These are phyloP conservation scores for Sparidentex hasta DNA, from an alignment of 2,797 vertebrate genomes.

Conservation along the genomic window DNA sequence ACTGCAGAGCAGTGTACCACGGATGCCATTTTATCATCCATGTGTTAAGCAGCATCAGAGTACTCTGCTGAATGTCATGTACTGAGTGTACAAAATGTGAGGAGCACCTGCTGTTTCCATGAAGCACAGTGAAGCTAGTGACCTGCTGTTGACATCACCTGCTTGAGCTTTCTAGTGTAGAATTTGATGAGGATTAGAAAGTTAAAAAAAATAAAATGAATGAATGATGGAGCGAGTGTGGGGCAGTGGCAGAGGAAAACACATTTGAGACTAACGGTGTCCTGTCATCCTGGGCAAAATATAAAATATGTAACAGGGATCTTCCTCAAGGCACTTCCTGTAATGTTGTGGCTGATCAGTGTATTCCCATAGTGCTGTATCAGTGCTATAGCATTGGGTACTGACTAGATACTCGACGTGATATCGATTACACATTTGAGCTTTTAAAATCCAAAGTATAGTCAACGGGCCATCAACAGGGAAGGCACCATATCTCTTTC, in stretches of 20 bases:
- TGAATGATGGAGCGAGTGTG: neutral
- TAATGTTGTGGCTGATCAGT: too few relatives aligned
- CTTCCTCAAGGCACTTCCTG: too few relatives aligned
- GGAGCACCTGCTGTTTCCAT: slow-evolving; percentile 28
- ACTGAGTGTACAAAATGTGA: slow-evolving; percentile 11
- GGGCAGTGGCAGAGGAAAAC: neutral
- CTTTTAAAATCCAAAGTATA: too few relatives aligned
- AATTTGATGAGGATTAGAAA: neutral
- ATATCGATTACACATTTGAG: too few relatives aligned
- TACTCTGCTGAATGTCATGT: slow-evolving; percentile 33
- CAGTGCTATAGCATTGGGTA: too few relatives aligned
- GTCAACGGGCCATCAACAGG: too few relatives aligned
- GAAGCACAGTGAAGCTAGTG: neutral
- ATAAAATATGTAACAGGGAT: too few relatives aligned
- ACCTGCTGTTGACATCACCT: slow-evolving; percentile 5
- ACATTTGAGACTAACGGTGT: too few relatives aligned
- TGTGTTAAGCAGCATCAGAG: slow-evolving; percentile 30
- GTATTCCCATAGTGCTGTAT: too few relatives aligned
- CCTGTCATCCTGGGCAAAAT: too few relatives aligned
- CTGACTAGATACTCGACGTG: too few relatives aligned
- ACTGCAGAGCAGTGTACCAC: slow-evolving; percentile 4
- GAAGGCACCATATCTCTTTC: too few relatives aligned
- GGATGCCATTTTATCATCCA: slow-evolving; percentile 48
- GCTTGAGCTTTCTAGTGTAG: neutral
- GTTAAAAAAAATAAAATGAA: neutral